A percentile compares a stretch with the other conserved stretches of the same genome.
phyloP scores from a whole-genome alignment of 2,888 invertebrate species.

The Ganaspis brasiliensis region DNA sequence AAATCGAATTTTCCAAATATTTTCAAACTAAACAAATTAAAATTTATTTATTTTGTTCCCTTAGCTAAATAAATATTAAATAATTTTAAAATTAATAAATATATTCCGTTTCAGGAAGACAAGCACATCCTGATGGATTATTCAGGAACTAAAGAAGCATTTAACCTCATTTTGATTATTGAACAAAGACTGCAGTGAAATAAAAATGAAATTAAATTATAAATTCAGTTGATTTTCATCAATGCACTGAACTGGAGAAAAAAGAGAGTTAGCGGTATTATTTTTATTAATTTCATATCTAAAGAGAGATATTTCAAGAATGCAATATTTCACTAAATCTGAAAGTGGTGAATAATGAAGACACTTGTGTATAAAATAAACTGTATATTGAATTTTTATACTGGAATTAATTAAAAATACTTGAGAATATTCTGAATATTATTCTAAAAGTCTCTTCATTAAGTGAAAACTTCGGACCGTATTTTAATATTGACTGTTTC shows the following conservation, averaged over 20 bases:
- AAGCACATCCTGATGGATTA: constrained; percentile 4
- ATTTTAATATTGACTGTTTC: constrained; percentile 3
- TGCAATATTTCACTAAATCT: too few relatives aligned
- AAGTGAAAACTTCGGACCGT: background rate
- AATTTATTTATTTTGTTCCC: background rate
- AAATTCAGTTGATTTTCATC: background rate
- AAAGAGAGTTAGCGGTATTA: background rate
- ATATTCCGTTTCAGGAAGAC: constrained; percentile 2
- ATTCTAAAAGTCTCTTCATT: background rate
- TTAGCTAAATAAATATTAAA: background rate
- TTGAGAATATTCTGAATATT: background rate
- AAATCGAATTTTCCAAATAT: too few relatives aligned
- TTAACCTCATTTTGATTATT: constrained; percentile 7
- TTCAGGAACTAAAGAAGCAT: background rate
- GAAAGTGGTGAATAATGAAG: too few relatives aligned
- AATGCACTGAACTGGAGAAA: background rate
- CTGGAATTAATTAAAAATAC: background rate
- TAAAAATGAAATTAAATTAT: background rate
- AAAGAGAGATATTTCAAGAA: too few relatives aligned
- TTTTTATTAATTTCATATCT: background rate
- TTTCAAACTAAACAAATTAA: too few relatives aligned
- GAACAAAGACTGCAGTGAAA: background rate
- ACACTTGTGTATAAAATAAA: too few relatives aligned
- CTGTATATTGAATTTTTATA: too few relatives aligned
- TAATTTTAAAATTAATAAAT: constrained; percentile 9